phyloP scores from a whole-genome alignment of 2,113 vertebrate species.

The Laticauda colubrina region DNA sequence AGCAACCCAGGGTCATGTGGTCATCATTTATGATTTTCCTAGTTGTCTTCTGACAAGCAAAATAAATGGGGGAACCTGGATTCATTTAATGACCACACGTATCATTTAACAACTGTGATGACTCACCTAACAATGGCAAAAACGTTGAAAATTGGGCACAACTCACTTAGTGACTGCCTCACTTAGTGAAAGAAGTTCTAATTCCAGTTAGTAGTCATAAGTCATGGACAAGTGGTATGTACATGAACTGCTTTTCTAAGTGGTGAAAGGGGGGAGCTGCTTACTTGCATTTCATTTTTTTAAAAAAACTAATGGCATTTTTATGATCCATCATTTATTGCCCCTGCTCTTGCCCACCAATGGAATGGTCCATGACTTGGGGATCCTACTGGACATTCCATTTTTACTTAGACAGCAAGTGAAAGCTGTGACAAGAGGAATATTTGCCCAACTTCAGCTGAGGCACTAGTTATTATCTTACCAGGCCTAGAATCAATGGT shows the following conservation, averaged over 20 bases:
- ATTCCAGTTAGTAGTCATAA: not conserved
- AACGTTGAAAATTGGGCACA: not conserved
- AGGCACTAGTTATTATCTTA: not conserved
- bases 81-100: not conserved
- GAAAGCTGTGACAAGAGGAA: not conserved
- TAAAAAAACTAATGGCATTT: not conserved
- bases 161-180: not conserved
- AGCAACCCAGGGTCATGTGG: not conserved
- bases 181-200: not conserved
- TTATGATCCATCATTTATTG: not conserved
- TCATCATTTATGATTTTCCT: not conserved
- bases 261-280: not conserved
- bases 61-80: not conserved
- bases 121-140: not conserved
- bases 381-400: not conserved
- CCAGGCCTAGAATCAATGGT: not conserved
- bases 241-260: not conserved
- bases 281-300: not conserved
- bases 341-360: not conserved
- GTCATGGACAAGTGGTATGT: not conserved
- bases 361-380: not conserved
- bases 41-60: not conserved
- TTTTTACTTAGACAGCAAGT: not conserved
- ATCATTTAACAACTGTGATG: not conserved
- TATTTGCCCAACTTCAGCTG: not conserved